phyloP scores from a whole-genome alignment of 2,888 invertebrate species.

The Noctua fimbriata region DNA sequence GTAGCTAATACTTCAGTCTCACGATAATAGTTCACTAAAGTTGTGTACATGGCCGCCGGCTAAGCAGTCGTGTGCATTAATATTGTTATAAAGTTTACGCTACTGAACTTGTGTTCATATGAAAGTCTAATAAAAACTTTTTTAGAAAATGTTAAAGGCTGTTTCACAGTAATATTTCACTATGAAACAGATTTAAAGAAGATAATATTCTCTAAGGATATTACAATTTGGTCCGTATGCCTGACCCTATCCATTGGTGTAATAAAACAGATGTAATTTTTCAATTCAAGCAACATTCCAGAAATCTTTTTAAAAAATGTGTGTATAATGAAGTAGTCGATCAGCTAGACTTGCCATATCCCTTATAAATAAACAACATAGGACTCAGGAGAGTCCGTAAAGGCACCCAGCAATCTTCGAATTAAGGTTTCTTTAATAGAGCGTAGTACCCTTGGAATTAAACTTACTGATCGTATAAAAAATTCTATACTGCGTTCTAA shows the following conservation, averaged over 20 bases:
- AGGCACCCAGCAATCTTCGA: too few species aligned
- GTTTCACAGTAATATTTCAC: neutral
- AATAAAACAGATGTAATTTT: neutral
- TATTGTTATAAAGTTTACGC: slow-evolving; percentile 47
- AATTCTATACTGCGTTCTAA: too few species aligned
- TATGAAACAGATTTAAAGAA: neutral
- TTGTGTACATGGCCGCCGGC: slow-evolving; percentile 17
- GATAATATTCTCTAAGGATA: neutral
- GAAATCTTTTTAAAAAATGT: neutral
- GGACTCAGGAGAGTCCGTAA: too few species aligned
- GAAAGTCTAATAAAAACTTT: slow-evolving; percentile 10
- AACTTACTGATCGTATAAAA: too few species aligned
- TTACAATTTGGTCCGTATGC: neutral
- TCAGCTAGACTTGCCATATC: too few species aligned
- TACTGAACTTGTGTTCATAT: slow-evolving; percentile 23
- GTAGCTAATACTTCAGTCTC: slow-evolving; percentile 14
- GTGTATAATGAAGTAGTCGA: too few species aligned
- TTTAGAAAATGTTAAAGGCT: neutral
- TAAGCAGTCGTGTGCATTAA: slow-evolving; percentile 29
- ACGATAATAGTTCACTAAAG: slow-evolving; percentile 29
- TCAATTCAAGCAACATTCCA: neutral
- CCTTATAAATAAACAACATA: too few species aligned
- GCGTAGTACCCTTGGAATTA: too few species aligned
- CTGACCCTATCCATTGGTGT: neutral
- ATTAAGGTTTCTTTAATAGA: too few species aligned